Evolutionary conservation across 2,888 invertebrate genomes (phyloP).

Genomic region (Temnothorax unifasciatus): DNA sequence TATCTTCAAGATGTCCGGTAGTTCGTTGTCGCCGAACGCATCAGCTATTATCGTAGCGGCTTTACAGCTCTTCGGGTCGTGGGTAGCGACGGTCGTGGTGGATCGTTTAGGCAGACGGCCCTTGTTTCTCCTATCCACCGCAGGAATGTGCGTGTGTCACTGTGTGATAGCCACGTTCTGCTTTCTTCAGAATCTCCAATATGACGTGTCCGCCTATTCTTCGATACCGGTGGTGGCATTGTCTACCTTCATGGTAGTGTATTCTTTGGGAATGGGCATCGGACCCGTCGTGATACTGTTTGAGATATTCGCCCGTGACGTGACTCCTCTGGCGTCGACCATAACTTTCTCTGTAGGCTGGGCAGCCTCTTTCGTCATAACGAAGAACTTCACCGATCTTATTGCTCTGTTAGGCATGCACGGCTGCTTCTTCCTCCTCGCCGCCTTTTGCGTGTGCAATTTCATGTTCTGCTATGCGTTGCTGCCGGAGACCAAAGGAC

Average conservation of each 20-base stretch:
- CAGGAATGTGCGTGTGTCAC: constrained; percentile 83
- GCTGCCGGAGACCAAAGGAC: constrained; percentile 83
- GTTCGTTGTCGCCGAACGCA: constrained; percentile 86
- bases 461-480: constrained; percentile 78
- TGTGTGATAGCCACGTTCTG: constrained; percentile 82
- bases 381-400: constrained; percentile 79
- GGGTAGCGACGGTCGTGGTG: constrained; percentile 86
- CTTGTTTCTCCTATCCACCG: constrained; percentile 86
- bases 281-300: constrained; percentile 87
- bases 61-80: constrained; percentile 87
- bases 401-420: constrained; percentile 77
- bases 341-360: constrained; percentile 78
- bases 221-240: constrained; percentile 87
- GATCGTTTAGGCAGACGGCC: constrained; percentile 89
- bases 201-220: constrained; percentile 82
- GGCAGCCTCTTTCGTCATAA: constrained; percentile 76
- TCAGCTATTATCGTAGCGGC: constrained; percentile 89
- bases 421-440: constrained; percentile 82
- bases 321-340: constrained; percentile 77
- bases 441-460: constrained; percentile 73
- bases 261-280: constrained; percentile 87
- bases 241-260: constrained; percentile 87
- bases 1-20: constrained; percentile 88
- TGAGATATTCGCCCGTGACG: constrained; percentile 86
- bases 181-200: constrained; percentile 76